These are phyloP conservation scores for Phocides pigmalion DNA, from an alignment of 1,140 invertebrate genomes.

Conservation along the genomic window DNA sequence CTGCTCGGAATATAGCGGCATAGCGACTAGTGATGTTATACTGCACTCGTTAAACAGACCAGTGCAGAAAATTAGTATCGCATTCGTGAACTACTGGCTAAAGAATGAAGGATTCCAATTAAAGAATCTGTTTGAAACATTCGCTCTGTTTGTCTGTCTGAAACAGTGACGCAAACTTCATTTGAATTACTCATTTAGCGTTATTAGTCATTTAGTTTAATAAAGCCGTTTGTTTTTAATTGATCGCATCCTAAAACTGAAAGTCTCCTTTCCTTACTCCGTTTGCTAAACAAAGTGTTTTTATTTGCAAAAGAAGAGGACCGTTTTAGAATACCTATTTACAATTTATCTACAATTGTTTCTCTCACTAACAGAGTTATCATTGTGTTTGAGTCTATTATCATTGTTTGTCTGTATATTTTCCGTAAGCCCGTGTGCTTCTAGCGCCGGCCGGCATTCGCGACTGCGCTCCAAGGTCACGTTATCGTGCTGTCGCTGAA, in stretches of 20 bases:
- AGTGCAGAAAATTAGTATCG: conserved; percentile 24
- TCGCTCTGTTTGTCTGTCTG: conserved; percentile 40
- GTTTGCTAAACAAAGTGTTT: conserved; percentile 10
- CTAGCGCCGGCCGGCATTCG: conserved; percentile 74
- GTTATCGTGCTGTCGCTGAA: conserved; percentile 78
- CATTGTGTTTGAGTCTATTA: conserved; percentile 57
- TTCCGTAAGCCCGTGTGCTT: conserved; percentile 64
- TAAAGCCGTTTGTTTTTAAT: conserved; percentile 66
- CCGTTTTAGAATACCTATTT: background rate
- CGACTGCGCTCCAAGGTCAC: conserved; percentile 75
- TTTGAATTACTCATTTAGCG: conserved; percentile 72
- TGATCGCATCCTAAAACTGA: conserved; percentile 65
- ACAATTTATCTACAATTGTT: conserved; percentile 25
- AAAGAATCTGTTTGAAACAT: conserved; percentile 18
- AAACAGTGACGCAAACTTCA: conserved; percentile 60
- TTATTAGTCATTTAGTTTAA: conserved; percentile 73
- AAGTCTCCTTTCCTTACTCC: conserved; percentile 44
- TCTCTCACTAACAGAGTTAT: conserved; percentile 52
- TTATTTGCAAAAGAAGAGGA: background rate
- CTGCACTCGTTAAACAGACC: conserved; percentile 27
- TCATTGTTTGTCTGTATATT: conserved; percentile 72
- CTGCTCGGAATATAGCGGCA: conserved; percentile 7
- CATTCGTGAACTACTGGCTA: conserved; percentile 21
- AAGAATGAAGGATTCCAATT: conserved; percentile 13
- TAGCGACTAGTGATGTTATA: conserved; percentile 11